Evolutionary conservation across 2,113 vertebrate species (phyloP).

Genomic region (Vimba vimba): DNA sequence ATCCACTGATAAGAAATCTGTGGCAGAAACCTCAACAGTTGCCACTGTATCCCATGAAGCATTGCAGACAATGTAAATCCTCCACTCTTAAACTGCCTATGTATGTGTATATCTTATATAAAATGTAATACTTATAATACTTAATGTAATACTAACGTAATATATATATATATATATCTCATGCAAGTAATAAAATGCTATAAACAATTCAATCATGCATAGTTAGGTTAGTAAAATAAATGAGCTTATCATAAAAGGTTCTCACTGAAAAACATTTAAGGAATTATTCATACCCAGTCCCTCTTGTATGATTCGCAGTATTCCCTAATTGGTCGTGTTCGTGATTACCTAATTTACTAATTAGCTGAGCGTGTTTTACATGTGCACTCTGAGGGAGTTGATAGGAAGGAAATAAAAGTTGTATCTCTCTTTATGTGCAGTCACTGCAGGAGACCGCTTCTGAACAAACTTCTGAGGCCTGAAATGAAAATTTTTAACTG

Average conservation of each 20-base stretch:
- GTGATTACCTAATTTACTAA: conserved; percentile 38
- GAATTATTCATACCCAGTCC: conserved; percentile 10
- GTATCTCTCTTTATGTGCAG: conserved; percentile 6
- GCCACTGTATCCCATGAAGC: not conserved
- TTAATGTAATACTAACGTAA: too few species aligned
- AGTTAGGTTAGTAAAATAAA: not conserved
- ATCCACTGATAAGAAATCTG: not conserved
- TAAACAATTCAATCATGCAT: not conserved
- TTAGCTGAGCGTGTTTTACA: conserved; percentile 34
- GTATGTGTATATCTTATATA: not conserved
- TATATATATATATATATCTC: not conserved
- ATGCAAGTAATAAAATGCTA: not conserved
- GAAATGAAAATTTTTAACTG: not conserved
- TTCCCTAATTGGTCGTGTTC: conserved; percentile 31
- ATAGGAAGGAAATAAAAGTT: not conserved
- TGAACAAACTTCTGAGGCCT: not conserved
- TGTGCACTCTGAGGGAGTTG: conserved; percentile 1
- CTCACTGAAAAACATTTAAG: conserved; percentile 3
- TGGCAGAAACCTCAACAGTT: not conserved
- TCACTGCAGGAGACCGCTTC: not conserved
- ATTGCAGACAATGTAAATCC: not conserved
- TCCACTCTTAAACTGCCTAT: not conserved
- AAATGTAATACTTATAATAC: not conserved
- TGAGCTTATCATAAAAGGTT: not conserved
- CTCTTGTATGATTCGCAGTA: conserved; percentile 1